These are phyloP conservation scores for Cryptocheilus praepositus DNA, from an alignment of 2,888 invertebrate species.

Conservation along the genomic window DNA sequence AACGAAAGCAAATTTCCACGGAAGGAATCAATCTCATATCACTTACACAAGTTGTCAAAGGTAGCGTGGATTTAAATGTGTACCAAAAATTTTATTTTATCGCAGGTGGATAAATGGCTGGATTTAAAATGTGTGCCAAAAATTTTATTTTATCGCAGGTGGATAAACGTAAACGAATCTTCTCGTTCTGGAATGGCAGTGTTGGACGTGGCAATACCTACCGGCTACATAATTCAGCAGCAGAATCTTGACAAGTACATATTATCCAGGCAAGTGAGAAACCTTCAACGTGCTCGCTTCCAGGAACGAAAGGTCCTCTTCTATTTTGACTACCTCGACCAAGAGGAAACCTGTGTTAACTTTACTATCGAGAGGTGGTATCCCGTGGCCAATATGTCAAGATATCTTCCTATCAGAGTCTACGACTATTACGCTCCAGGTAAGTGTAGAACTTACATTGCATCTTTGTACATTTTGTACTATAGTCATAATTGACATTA, in stretches of 20 bases:
- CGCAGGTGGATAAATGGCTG: conserved; percentile 87
- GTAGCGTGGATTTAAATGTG: too few relatives aligned
- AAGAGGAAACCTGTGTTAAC: conserved; percentile 90
- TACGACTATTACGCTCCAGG: conserved; percentile 98
- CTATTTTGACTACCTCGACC: conserved; percentile 93
- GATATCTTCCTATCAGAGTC: conserved; percentile 90
- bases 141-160: conserved; percentile 76
- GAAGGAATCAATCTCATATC: conserved; percentile 95
- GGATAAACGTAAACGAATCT: conserved; percentile 87
- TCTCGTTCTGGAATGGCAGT: conserved; percentile 92
- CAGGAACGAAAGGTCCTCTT: conserved; percentile 89
- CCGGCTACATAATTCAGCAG: conserved; percentile 93
- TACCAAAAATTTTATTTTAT: not conserved
- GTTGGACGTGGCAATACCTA: conserved; percentile 90
- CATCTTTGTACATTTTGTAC: not conserved
- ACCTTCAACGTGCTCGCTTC: conserved; percentile 90
- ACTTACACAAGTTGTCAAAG: conserved; percentile 90
- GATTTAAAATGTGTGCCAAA: too few relatives aligned
- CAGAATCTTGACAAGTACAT: conserved; percentile 92
- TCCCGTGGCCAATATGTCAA: conserved; percentile 97
- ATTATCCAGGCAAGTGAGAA: conserved; percentile 84
- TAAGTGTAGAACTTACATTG: conserved; percentile 70
- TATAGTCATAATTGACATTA: too few relatives aligned
- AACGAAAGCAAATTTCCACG: conserved; percentile 86
- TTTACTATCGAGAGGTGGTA: conserved; percentile 96